Base-by-base conservation (phyloP, 53 echinoderm and acorn worm species). In the Luidia sarsii region DNA sequence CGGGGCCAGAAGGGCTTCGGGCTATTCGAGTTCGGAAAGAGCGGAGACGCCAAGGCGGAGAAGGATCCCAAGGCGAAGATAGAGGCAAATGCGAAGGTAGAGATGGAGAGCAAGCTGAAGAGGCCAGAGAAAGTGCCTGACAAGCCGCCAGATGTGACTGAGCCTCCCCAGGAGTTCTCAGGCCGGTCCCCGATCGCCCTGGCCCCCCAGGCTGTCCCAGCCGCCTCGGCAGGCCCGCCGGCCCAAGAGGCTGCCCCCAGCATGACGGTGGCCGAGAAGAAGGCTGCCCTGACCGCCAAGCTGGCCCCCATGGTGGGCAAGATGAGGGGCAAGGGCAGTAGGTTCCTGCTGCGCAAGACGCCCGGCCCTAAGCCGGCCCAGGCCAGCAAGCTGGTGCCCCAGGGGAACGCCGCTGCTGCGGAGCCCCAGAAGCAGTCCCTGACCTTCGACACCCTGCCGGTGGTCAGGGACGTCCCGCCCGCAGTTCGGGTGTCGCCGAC, bases 391-490 rank as follows among this genome's bases (percentile, higher is more conserved):
- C 48, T 77, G 19, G 60, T 59, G 9, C 22, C 77, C 20, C 77
- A 59, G 48, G n/a, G n/a, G n/a, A n/a, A n/a, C n/a, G 61, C 59
- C 48, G 35, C 61, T 3, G 59, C 61, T 32, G 3, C 77, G 0
- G 62, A 60, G 59, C 4, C 60, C n/a, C 61, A 59, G n/a, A 60
- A 77, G 46, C 59, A 77, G 77, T 32, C 60, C 22, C 21, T 77
- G 77, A 77, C 77, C 43, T 77, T 77, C 39, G 77, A 77, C 77
- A 77, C 77, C 2, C 77, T 77, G 43, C 77, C 77, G 16, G 77
- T 77, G 0, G 62, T 77, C 15, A 60, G 29, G 48, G 77, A 77
- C 19, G 61, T 60, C 31, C 19, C 38, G 20, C 11, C 27, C 28
- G 43, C 46, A 43, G 27, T 57, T 16, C 57, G 59, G 43, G 21